A percentile compares a stretch with the other conserved stretches of the same genome.
phyloP scores from a whole-genome alignment of 2,113 vertebrate species.

The Pongo abelii region DNA sequence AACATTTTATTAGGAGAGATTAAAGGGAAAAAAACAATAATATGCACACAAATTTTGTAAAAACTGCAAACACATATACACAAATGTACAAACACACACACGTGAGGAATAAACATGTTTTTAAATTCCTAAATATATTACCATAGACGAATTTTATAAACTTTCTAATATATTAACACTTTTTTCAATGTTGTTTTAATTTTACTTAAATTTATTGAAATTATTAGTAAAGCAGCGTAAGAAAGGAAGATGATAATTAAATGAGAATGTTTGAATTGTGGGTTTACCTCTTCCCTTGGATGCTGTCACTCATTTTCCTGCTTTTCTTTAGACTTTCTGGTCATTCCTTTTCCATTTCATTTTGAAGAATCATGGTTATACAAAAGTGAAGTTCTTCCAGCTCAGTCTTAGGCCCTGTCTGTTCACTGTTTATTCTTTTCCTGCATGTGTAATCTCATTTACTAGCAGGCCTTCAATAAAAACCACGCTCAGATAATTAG shows the following conservation, averaged over 20 bases:
- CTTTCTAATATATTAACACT: not conserved
- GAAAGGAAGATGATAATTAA: not conserved
- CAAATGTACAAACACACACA: not conserved
- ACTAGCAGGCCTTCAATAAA: not conserved
- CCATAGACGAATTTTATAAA: not conserved
- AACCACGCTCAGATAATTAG: slow-evolving; percentile 4
- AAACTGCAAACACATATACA: not conserved
- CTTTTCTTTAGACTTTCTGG: not conserved
- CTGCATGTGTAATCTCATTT: not conserved
- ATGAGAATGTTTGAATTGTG: not conserved
- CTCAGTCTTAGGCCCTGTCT: not conserved
- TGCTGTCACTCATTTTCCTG: not conserved
- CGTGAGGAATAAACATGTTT: not conserved
- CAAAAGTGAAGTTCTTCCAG: not conserved
- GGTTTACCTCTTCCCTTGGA: not conserved
- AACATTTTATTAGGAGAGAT: not conserved
- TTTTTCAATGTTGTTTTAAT: not conserved
- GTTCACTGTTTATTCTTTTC: not conserved
- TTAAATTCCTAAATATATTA: not conserved
- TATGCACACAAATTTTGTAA: not conserved
- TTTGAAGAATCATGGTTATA: not conserved
- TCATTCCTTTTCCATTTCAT: not conserved
- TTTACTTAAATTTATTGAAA: not conserved
- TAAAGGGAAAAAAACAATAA: not conserved
- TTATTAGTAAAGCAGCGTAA: not conserved